phyloP scores from a whole-genome alignment of 92 coral and sea anemone genomes.

The Epizoanthus stellaris region DNA sequence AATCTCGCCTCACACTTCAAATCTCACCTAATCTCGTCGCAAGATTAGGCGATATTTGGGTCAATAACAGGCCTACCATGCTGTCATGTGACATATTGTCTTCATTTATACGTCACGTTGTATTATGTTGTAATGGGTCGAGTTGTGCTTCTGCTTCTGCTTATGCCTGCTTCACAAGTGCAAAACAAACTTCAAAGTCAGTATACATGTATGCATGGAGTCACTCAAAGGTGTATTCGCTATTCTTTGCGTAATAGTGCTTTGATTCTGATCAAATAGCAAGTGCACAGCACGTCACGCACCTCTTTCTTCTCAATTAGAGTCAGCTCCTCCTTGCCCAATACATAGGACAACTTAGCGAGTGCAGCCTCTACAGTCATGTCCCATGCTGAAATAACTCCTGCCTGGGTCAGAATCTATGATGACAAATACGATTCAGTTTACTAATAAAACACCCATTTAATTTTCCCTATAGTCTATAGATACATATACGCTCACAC shows the following conservation, averaged over 20 bases:
- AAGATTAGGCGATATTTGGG: too few relatives aligned
- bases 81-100: background rate
- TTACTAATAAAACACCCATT: background rate
- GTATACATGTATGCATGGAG: too few relatives aligned
- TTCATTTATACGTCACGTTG: background rate
- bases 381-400: constrained; percentile 91
- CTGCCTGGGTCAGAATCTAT: constrained; percentile 84
- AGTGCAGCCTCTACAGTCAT: constrained; percentile 98
- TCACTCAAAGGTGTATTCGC: too few relatives aligned
- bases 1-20: too few relatives aligned
- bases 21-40: too few relatives aligned
- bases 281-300: background rate
- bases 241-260: background rate
- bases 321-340: constrained; percentile 78
- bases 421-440: background rate
- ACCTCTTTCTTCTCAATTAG: constrained; percentile 83
- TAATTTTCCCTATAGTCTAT: too few relatives aligned
- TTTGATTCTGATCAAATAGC: background rate
- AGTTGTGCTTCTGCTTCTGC: background rate
- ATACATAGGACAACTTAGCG: constrained; percentile 87
- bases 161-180: background rate
- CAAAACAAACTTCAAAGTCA: too few relatives aligned
- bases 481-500: too few relatives aligned
- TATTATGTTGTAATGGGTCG: background rate
- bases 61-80: too few relatives aligned